Conservation (phyloP, 2,888 invertebrate genomes). For the Entomobrya proxima region DNA sequence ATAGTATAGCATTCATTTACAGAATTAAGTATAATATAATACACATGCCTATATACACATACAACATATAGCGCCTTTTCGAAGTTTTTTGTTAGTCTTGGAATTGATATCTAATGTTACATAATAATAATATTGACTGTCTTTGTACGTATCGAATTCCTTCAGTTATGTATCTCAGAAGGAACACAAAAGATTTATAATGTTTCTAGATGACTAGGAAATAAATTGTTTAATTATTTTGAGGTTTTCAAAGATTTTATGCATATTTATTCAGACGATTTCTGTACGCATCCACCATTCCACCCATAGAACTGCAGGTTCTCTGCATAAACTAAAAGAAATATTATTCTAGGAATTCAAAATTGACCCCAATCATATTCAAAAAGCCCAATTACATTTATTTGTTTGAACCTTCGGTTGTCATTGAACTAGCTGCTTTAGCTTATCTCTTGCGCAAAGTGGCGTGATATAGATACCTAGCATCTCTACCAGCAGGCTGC, state of each 20-base stretch:
- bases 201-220: slow-evolving; percentile 61
- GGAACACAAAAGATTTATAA: slow-evolving; percentile 66
- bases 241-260: background rate
- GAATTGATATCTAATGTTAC: slow-evolving; percentile 7
- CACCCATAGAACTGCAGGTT: no score
- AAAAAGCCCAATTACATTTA: no score
- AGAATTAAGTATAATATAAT: background rate
- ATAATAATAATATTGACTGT: slow-evolving; percentile 56
- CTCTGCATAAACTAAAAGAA: no score
- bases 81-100: slow-evolving; percentile 49
- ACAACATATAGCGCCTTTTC: slow-evolving; percentile 51
- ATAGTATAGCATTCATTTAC: slow-evolving; percentile 55
- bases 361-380: no score
- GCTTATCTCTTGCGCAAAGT: no score
- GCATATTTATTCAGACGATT: no score
- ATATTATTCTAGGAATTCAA: no score
- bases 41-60: background rate
- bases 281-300: no score
- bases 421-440: no score
- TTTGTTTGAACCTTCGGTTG: no score
- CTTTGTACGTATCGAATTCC: slow-evolving; percentile 66
- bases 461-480: no score
- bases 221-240: slow-evolving; percentile 66
- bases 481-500: no score
- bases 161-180: slow-evolving; percentile 62